phyloP scores from a whole-genome alignment of 2,888 invertebrate genomes.

The Omphaloscelis lunosa region DNA sequence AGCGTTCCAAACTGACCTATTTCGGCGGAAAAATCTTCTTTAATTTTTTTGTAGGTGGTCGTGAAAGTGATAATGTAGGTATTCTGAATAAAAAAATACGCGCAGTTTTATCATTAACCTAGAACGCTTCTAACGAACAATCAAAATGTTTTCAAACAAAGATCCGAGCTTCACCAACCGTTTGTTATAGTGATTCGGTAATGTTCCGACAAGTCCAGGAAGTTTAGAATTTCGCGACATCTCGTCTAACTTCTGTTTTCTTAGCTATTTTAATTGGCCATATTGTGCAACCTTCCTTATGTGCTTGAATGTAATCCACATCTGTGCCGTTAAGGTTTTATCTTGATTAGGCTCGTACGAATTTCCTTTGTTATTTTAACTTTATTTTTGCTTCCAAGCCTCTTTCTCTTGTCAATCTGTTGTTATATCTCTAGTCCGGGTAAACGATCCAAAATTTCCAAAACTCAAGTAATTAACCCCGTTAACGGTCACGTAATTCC shows the following conservation, averaged over 20 bases:
- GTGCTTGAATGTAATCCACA: slow-evolving; percentile 14
- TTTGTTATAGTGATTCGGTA: slow-evolving; percentile 17
- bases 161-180: background rate
- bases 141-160: slow-evolving; percentile 45
- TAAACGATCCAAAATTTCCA: background rate
- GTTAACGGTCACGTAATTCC: slow-evolving; percentile 11
- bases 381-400: slow-evolving; percentile 9
- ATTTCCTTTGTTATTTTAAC: slow-evolving; percentile 3
- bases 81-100: background rate
- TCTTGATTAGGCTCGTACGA: slow-evolving; percentile 2
- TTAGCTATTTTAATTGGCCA: slow-evolving; percentile 4
- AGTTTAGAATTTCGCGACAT: slow-evolving; percentile 36
- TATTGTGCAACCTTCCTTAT: slow-evolving; percentile 26
- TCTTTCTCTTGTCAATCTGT: background rate
- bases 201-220: slow-evolving; percentile 17
- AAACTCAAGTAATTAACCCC: slow-evolving; percentile 25
- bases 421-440: slow-evolving; percentile 3
- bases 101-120: background rate
- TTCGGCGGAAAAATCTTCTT: slow-evolving; percentile 28
- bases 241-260: slow-evolving; percentile 27
- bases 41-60: slow-evolving; percentile 5
- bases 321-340: background rate
- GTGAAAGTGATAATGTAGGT: background rate
- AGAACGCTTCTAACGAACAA: slow-evolving; percentile 10
- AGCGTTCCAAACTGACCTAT: slow-evolving; percentile 55